Conservation (phyloP, 2,797 vertebrate genomes). For the Diplodus sargus region DNA sequence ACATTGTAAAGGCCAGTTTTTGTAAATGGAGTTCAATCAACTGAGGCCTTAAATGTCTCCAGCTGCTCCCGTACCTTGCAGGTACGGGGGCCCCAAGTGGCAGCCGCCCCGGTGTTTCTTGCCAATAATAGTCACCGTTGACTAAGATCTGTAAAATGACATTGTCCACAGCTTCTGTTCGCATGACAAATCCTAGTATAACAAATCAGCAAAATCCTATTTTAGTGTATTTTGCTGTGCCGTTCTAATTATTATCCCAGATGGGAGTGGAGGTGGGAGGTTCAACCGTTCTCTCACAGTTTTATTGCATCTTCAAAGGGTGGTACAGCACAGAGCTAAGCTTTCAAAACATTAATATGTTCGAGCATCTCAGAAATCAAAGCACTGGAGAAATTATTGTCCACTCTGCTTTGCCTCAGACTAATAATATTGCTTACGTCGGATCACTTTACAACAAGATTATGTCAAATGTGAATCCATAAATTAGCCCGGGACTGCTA, state of each 20-base stretch:
- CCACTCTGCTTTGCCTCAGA: constrained; percentile 24
- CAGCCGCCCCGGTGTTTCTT: neutral
- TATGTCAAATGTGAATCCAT: constrained; percentile 29
- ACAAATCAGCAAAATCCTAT: constrained; percentile 25
- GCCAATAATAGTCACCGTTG: neutral
- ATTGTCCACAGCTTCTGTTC: constrained; percentile 16
- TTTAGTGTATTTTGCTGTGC: constrained; percentile 62
- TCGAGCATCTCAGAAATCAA: constrained; percentile 55
- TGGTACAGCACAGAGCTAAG: constrained; percentile 47
- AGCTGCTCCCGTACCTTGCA: neutral
- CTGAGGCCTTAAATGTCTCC: neutral
- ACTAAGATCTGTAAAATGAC: constrained; percentile 15
- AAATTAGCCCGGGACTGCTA: constrained; percentile 16
- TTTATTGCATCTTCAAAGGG: constrained; percentile 82
- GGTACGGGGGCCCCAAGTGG: neutral
- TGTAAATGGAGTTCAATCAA: neutral
- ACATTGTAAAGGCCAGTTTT: neutral
- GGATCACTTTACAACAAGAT: constrained; percentile 23
- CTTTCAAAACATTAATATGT: constrained; percentile 48
- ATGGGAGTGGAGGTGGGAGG: constrained; percentile 56
- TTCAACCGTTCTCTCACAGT: constrained; percentile 68
- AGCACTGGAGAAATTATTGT: constrained; percentile 15
- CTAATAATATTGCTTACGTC: constrained; percentile 29
- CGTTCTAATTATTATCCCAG: constrained; percentile 76
- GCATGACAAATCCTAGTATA: constrained; percentile 18